Percentiles rank a stretch among this genome's conserved stretches.
phyloP scores from a whole-genome alignment of 2,113 vertebrate species.

The Butorides virescens region DNA sequence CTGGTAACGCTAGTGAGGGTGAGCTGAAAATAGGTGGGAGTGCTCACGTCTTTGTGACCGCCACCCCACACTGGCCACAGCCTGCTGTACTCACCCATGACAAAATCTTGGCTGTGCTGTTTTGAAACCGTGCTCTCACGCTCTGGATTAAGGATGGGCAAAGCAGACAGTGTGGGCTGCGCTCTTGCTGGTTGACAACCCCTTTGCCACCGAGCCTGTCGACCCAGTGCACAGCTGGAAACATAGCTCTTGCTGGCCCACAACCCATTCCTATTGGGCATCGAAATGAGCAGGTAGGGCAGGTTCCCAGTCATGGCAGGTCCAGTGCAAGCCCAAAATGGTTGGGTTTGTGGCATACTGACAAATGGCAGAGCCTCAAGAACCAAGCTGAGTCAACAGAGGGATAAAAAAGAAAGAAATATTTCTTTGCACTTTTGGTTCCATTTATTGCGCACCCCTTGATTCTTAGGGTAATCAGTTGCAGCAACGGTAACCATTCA shows the following conservation, averaged over 20 bases:
- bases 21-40: background rate
- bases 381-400: background rate
- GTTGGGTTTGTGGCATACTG: background rate
- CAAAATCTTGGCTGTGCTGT: background rate
- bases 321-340: background rate
- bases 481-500: background rate
- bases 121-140: background rate
- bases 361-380: background rate
- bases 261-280: background rate
- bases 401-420: background rate
- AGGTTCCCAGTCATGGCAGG: background rate
- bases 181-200: background rate
- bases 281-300: background rate
- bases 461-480: background rate
- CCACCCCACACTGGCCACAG: background rate
- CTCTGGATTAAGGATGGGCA: background rate
- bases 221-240: background rate
- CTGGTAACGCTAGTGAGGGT: rapidly evolving
- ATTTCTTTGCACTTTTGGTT: background rate
- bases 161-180: background rate
- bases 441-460: background rate
- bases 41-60: rapidly evolving
- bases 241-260: background rate
- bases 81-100: background rate
- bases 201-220: background rate